phyloP scores from a whole-genome alignment of 2,797 vertebrate genomes.

The Stomatorhinus walkeri region DNA sequence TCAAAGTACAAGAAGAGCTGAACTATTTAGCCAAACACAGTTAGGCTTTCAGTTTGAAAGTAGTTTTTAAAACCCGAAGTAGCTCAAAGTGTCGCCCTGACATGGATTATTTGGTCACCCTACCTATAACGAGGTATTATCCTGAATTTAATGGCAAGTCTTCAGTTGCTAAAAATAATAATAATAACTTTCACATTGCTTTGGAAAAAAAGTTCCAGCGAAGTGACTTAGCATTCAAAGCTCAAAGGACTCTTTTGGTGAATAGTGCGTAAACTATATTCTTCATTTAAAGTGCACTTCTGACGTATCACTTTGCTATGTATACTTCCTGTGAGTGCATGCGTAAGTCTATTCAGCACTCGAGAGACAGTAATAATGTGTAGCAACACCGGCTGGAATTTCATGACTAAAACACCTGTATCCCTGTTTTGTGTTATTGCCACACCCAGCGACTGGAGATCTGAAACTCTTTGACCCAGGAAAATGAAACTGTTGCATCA shows the following conservation, averaged over 20 bases:
- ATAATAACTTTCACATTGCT: background rate
- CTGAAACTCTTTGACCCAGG: background rate
- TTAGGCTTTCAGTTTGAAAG: too few relatives aligned
- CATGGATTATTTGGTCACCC: too few relatives aligned
- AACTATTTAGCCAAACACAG: too few relatives aligned
- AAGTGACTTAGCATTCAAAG: background rate
- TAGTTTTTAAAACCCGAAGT: too few relatives aligned
- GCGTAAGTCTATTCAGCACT: background rate
- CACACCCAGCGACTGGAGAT: background rate
- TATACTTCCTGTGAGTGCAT: background rate
- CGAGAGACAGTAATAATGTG: background rate
- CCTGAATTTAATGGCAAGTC: background rate
- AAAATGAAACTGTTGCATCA: conserved; percentile 22
- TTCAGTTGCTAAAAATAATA: background rate
- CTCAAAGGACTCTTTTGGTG: background rate
- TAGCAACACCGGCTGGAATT: background rate
- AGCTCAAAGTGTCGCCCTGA: too few relatives aligned
- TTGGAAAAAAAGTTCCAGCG: background rate
- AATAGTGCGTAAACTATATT: background rate
- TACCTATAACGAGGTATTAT: background rate
- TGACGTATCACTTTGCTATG: background rate
- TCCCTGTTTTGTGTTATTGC: background rate
- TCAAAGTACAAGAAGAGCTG: too few relatives aligned
- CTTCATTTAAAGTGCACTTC: background rate
- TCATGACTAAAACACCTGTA: background rate